Percentiles rank a stretch among this genome's conserved stretches.
These are phyloP conservation scores for Trachurus trachurus DNA, from an alignment of 2,797 vertebrate species.

Conservation along the genomic window DNA sequence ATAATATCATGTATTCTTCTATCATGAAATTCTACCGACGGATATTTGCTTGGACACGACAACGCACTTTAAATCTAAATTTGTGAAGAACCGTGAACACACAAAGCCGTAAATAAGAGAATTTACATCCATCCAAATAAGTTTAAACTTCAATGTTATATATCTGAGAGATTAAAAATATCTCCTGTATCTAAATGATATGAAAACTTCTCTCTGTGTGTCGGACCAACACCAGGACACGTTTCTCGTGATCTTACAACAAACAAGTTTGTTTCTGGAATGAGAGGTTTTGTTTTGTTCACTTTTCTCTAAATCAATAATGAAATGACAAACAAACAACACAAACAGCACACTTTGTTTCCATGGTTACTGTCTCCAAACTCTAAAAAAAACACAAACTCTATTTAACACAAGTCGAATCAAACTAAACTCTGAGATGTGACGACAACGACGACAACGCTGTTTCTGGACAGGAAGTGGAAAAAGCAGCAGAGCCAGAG, in stretches of 20 bases:
- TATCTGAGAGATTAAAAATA: background rate
- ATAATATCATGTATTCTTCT: too few species aligned
- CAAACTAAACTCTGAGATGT: background rate
- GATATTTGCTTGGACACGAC: too few species aligned
- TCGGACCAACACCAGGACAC: slow-evolving; percentile 13
- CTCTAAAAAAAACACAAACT: too few species aligned
- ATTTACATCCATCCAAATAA: background rate
- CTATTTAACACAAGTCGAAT: too few species aligned
- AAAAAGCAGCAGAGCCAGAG: slow-evolving; percentile 1
- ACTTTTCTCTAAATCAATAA: slow-evolving; percentile 27
- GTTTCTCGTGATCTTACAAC: slow-evolving; percentile 36
- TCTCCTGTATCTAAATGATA: slow-evolving; percentile 23
- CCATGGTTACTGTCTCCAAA: too few species aligned
- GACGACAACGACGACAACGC: background rate
- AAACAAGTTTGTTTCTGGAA: background rate
- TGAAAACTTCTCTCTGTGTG: background rate
- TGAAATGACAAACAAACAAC: too few species aligned
- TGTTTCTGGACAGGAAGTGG: slow-evolving; percentile 7
- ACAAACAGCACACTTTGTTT: too few species aligned
- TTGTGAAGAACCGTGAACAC: background rate
- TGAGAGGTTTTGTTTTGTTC: slow-evolving; percentile 12
- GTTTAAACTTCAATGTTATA: background rate
- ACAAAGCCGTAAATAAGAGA: background rate
- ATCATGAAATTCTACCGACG: too few species aligned
- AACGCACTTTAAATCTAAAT: too few species aligned